Conservation (phyloP, 2,113 vertebrate species). For the Noturus placidus region DNA sequence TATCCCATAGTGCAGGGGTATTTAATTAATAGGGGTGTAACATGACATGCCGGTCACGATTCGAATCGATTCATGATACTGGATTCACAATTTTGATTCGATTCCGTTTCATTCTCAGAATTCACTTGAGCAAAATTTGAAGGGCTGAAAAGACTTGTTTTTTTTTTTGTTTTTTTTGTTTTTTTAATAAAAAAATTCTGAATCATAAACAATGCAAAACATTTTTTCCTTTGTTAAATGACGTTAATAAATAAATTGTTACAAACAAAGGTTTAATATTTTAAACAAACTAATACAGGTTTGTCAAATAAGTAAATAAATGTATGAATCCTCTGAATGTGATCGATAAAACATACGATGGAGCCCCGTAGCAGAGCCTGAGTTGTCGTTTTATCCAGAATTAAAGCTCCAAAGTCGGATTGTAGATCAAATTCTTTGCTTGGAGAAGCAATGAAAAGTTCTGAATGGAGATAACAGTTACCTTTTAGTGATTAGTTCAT, state of each 20-base stretch:
- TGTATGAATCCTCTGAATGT: too few species aligned
- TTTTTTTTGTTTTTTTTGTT: too few species aligned
- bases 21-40: neutral
- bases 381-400: neutral
- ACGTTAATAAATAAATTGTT: neutral
- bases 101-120: neutral
- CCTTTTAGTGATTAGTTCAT: neutral
- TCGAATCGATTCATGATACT: neutral
- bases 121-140: neutral
- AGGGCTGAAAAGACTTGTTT: neutral
- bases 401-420: neutral
- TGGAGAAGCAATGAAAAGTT: neutral
- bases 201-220: neutral
- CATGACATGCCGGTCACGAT: neutral
- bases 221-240: neutral
- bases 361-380: too few species aligned
- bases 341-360: too few species aligned
- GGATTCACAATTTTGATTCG: neutral
- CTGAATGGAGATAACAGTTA: neutral
- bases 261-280: neutral
- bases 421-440: neutral
- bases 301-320: neutral
- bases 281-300: neutral
- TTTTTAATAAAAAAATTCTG: neutral
- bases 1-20: neutral